Evolutionary conservation across 2,888 invertebrate genomes (phyloP).

Genomic region (Drosophila acutilabella): DNA sequence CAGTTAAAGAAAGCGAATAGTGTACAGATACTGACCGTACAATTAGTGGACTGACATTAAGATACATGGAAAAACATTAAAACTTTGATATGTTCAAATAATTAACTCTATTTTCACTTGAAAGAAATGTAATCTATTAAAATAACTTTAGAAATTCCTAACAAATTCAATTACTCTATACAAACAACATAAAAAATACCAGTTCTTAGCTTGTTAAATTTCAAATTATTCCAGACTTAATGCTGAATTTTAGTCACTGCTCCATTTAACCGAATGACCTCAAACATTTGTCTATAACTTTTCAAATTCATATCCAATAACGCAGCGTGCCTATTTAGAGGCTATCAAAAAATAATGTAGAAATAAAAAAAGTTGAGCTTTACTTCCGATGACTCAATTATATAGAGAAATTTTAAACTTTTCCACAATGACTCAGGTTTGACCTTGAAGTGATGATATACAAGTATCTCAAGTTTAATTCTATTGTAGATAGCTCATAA

Average conservation of each 20-base stretch:
- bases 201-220: too few species aligned
- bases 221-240: not conserved
- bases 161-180: too few species aligned
- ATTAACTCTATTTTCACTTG: too few species aligned
- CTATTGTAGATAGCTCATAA: constrained; percentile 4
- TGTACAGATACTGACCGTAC: not conserved
- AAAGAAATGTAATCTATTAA: too few species aligned
- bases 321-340: constrained; percentile 49
- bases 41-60: too few species aligned
- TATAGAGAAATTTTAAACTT: constrained; percentile 57
- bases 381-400: constrained; percentile 37
- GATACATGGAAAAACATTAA: too few species aligned
- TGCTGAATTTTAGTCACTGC: not conserved
- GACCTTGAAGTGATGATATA: constrained; percentile 35
- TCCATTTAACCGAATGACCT: constrained; percentile 27
- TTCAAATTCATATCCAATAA: not conserved
- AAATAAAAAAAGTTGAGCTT: constrained; percentile 2
- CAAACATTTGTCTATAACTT: constrained; percentile 3
- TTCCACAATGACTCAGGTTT: constrained; percentile 55
- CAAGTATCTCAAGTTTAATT: constrained; percentile 1
- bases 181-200: too few species aligned
- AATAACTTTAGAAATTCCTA: too few species aligned
- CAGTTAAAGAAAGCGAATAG: constrained; percentile 1
- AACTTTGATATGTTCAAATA: too few species aligned
- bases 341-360: constrained; percentile 18